Evolutionary conservation across 2,888 invertebrate genomes (phyloP), one percentile per base, ranked within the genome.

Genomic region (Meloe dianella): DNA sequence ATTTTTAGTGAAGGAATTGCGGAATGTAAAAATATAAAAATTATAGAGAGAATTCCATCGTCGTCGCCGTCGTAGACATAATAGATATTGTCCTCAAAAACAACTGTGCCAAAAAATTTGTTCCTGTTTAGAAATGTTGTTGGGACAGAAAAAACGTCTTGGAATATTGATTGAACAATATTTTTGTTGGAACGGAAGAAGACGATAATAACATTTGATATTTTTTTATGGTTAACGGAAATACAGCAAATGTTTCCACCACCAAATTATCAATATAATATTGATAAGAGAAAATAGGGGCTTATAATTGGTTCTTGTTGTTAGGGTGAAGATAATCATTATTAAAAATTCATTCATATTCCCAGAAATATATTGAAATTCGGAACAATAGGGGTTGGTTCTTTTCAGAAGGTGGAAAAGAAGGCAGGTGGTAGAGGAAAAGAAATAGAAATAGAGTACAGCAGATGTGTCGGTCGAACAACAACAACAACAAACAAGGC

Each of bases 181-280:
- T 27, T 27, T 27, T 27, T 27, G 2, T 4, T 27, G 4, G n/a
- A 41, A 47, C 47, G 47, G 47, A 20, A 20, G 8, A 20, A 20
- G 47, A 47, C 20, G 47, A 47, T 47, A 47, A 47, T 20, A 10
- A 3, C 9, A 6, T 41, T 35, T 30, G 30, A 30, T 30, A 1
- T 30, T 1, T 35, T 10, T 35, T 12, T 41, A 14, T 20, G 20
- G 22, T 10, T 51, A 51, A 51, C 51, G 51, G 51, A 51, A 51
- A 51, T 51, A 51, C 51, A n/a, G n/a, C n/a, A 24, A 51, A 51
- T 51, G 51, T 51, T 51, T 51, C 24, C 51, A 51, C 51, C 51
- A 51, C 51, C 14, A 22, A 24, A 51, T 51, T 51, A 51, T 51
- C 51, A 51, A 51, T n/a, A n/a, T 51, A 51, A 14, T 51, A 51